phyloP scores from a whole-genome alignment of 2,797 vertebrate species.

The Mareca strepera region DNA sequence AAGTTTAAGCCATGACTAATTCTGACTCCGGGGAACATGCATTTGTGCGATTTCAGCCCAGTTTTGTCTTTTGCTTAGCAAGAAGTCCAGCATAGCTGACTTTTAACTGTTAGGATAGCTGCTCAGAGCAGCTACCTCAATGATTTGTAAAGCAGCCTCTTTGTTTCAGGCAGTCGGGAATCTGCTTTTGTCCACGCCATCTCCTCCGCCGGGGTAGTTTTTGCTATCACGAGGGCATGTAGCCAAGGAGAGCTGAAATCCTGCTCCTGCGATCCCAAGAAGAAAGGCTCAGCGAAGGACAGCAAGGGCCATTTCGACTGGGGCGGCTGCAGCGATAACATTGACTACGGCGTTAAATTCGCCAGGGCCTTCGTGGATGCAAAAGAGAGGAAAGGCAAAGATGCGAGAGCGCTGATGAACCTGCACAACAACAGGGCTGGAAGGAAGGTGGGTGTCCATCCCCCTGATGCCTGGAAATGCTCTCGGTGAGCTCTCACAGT shows the following conservation, averaged over 20 bases:
- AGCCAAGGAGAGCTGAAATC: slow-evolving; percentile 94
- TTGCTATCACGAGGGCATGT: slow-evolving; percentile 93
- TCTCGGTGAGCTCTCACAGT: background rate
- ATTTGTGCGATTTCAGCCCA: slow-evolving; percentile 38
- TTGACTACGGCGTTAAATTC: slow-evolving; percentile 92
- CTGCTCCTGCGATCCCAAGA: slow-evolving; percentile 93
- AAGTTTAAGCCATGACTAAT: slow-evolving; percentile 59
- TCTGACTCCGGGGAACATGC: slow-evolving; percentile 43
- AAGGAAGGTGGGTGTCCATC: slow-evolving; percentile 85
- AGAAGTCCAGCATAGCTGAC: background rate
- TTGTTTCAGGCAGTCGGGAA: slow-evolving; percentile 90
- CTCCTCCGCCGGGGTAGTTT: slow-evolving; percentile 95
- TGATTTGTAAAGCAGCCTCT: slow-evolving; percentile 11
- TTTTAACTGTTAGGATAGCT: background rate
- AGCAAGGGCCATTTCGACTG: slow-evolving; percentile 89
- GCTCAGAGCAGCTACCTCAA: background rate
- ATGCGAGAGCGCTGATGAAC: slow-evolving; percentile 93
- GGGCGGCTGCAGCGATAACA: slow-evolving; percentile 97
- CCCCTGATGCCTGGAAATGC: background rate
- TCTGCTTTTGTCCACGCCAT: slow-evolving; percentile 95
- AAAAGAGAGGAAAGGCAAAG: slow-evolving; percentile 90
- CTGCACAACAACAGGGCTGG: slow-evolving; percentile 95
- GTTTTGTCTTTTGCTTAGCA: slow-evolving; percentile 44
- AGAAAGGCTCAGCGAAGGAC: slow-evolving; percentile 89
- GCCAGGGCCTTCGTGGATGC: slow-evolving; percentile 92